These are phyloP conservation scores for Cricetomys ansorgei DNA, from an alignment of 2,113 vertebrate genomes.

Conservation along the genomic window DNA sequence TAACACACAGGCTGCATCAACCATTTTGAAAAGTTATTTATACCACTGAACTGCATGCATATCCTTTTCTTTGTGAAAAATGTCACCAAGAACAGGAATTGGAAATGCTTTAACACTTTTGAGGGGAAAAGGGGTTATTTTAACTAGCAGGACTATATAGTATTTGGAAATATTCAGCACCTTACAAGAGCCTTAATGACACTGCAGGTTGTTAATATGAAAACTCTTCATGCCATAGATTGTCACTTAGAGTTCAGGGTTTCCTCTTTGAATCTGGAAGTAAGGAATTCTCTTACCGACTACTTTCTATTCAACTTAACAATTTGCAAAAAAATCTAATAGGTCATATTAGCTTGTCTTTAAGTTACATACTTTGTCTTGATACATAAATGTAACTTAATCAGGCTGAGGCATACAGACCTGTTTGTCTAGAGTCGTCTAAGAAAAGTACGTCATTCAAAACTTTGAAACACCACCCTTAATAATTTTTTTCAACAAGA, in stretches of 20 bases:
- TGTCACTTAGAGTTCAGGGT: background rate
- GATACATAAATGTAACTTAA: conserved; percentile 28
- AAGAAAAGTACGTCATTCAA: background rate
- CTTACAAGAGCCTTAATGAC: background rate
- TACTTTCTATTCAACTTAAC: background rate
- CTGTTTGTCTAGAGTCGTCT: background rate
- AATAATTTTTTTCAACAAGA: conserved; percentile 41
- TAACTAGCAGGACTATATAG: background rate
- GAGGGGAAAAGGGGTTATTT: background rate
- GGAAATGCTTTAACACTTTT: conserved; percentile 31
- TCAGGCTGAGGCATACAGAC: background rate
- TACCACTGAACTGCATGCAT: background rate
- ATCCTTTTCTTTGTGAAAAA: conserved; percentile 43
- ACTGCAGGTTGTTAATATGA: background rate
- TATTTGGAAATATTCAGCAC: background rate
- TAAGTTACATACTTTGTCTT: too few relatives aligned
- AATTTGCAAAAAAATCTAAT: conserved; percentile 36
- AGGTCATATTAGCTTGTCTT: background rate
- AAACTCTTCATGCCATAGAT: background rate
- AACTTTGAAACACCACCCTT: conserved; percentile 5
- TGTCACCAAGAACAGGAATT: conserved; percentile 25
- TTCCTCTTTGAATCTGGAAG: conserved; percentile 22
- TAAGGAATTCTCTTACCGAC: background rate
- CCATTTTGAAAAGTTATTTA: conserved; percentile 8
- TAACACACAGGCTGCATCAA: background rate